These are phyloP conservation scores for Erebia palarica DNA, from an alignment of 2,888 invertebrate genomes.

Conservation along the genomic window DNA sequence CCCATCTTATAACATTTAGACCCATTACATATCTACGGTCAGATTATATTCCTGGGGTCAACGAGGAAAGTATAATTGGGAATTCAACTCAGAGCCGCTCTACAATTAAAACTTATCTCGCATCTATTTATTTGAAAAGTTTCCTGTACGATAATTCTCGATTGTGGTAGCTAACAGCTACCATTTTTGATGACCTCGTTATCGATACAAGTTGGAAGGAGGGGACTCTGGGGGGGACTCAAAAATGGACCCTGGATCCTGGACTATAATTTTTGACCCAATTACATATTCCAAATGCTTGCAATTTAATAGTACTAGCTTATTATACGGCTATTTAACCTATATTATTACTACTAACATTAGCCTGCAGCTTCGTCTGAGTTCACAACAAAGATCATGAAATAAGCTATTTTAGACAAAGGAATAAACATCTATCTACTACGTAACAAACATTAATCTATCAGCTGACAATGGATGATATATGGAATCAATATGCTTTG, in stretches of 20 bases:
- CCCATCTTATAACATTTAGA: no score
- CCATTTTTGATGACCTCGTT: no score
- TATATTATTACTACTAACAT: neutral
- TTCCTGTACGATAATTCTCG: no score
- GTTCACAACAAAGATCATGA: neutral
- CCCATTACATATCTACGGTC: no score
- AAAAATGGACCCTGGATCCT: no score
- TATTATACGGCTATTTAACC: neutral
- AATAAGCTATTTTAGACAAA: neutral
- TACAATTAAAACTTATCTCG: conserved; percentile 17
- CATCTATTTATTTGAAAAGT: conserved; percentile 21
- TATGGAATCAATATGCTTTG: neutral
- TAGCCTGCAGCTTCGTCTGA: neutral
- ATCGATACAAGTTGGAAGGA: no score
- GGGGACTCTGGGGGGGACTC: no score
- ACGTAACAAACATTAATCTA: conserved; percentile 1
- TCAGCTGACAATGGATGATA: conserved; percentile 8
- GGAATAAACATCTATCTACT: neutral
- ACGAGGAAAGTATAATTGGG: neutral
- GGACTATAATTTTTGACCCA: conserved; percentile 7
- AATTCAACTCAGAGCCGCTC: conserved; percentile 1
- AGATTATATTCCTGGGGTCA: no score
- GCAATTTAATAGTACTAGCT: neutral
- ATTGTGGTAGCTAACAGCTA: no score
- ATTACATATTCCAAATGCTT: neutral